A percentile compares a stretch with the other conserved stretches of the same genome.
Evolutionary conservation across 2,113 vertebrate genomes (phyloP).

Genomic region (Galeopterus variegatus): DNA sequence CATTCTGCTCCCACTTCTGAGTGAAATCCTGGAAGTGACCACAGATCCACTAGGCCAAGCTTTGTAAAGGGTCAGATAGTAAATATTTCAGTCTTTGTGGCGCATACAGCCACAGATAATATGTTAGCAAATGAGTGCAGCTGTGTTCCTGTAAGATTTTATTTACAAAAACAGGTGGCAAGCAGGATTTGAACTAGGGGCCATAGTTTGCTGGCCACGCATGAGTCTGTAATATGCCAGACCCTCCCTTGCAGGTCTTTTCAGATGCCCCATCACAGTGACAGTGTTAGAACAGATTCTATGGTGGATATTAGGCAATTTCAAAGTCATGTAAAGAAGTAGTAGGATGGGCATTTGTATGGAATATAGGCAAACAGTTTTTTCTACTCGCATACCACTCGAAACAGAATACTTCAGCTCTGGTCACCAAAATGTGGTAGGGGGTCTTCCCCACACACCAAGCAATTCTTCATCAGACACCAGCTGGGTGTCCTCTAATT

Average conservation of each 20-base stretch:
- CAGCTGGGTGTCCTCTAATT: neutral
- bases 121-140: neutral
- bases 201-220: neutral
- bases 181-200: neutral
- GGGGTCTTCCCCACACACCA: neutral
- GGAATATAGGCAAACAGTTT: neutral
- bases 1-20: neutral
- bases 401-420: neutral
- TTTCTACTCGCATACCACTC: neutral
- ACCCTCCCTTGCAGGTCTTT: neutral
- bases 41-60: neutral
- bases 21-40: slow-evolving; percentile 34
- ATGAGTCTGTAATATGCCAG: neutral
- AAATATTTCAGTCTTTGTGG: neutral
- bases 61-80: neutral
- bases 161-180: neutral
- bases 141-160: neutral
- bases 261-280: too few species aligned
- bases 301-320: neutral
- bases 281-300: neutral
- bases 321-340: neutral
- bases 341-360: neutral
- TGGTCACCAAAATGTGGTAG: neutral
- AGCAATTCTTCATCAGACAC: neutral
- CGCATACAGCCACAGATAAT: neutral